Percentiles rank a stretch among this genome's conserved stretches.
phyloP scores from a whole-genome alignment of 2,113 vertebrate species.

The Anarhynchus alexandrinus region DNA sequence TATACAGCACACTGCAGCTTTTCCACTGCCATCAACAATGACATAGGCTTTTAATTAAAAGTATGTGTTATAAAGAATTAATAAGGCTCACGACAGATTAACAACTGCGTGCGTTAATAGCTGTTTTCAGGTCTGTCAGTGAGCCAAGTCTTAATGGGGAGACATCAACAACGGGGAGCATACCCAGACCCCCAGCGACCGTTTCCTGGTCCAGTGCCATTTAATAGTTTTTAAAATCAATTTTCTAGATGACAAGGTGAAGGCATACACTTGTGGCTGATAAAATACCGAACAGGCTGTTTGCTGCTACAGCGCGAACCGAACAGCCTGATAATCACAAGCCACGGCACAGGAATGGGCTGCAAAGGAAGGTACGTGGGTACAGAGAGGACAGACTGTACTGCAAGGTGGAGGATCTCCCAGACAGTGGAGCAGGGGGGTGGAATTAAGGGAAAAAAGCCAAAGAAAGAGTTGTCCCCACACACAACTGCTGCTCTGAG shows the following conservation, averaged over 20 bases:
- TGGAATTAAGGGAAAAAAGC: neutral
- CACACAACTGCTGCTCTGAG: neutral
- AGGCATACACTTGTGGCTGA: neutral
- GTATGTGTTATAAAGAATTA: neutral
- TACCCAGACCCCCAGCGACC: neutral
- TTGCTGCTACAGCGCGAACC: neutral
- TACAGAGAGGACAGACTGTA: neutral
- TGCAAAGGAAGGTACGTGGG: neutral
- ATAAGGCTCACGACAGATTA: neutral
- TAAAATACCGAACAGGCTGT: neutral
- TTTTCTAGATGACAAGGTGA: neutral
- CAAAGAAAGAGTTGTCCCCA: neutral
- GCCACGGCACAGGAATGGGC: neutral
- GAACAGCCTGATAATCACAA: neutral
- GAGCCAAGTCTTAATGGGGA: neutral
- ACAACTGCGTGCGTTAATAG: neutral
- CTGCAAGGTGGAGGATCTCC: neutral
- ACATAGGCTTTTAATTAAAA: neutral
- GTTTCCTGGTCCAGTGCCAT: neutral
- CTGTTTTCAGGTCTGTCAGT: neutral
- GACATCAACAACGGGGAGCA: neutral
- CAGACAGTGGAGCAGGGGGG: fast-evolving
- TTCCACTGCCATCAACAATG: neutral
- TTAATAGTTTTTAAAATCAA: neutral
- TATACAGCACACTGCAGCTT: neutral